phyloP scores from a whole-genome alignment of 1,140 invertebrate genomes.

The Drosophila micromelanica region DNA sequence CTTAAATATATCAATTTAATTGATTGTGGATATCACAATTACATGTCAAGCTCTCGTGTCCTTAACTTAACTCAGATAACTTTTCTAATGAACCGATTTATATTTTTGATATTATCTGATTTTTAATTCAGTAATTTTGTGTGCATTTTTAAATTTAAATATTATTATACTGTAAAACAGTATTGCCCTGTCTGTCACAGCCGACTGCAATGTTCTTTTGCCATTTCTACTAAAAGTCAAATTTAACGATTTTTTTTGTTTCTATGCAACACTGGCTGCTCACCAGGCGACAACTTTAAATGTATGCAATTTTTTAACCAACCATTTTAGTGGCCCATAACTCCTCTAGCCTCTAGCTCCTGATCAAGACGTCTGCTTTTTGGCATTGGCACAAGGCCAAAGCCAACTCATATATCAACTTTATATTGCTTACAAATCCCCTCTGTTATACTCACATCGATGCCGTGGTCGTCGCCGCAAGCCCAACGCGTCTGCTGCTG shows the following conservation, averaged over 20 bases:
- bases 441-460: conserved; percentile 74
- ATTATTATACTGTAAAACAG: too few species aligned
- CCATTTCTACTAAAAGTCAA: neutral
- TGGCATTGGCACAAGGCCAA: conserved; percentile 6
- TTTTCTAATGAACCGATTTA: too few species aligned
- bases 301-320: neutral
- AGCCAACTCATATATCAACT: neutral
- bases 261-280: too few species aligned
- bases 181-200: too few species aligned
- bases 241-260: neutral
- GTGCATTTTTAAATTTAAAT: too few species aligned
- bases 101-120: too few species aligned
- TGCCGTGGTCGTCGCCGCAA: conserved; percentile 80
- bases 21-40: too few species aligned
- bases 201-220: too few species aligned
- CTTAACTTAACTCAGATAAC: too few species aligned
- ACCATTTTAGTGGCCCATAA: neutral
- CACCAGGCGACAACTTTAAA: neutral
- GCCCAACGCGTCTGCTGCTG: conserved; percentile 81
- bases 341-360: neutral
- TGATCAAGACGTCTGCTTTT: neutral
- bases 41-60: too few species aligned
- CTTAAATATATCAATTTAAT: too few species aligned
- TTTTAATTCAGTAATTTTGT: too few species aligned
- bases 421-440: neutral